These are phyloP conservation scores for Ophioninae sp. DNA, from an alignment of 2,888 invertebrate species.

Conservation along the genomic window DNA sequence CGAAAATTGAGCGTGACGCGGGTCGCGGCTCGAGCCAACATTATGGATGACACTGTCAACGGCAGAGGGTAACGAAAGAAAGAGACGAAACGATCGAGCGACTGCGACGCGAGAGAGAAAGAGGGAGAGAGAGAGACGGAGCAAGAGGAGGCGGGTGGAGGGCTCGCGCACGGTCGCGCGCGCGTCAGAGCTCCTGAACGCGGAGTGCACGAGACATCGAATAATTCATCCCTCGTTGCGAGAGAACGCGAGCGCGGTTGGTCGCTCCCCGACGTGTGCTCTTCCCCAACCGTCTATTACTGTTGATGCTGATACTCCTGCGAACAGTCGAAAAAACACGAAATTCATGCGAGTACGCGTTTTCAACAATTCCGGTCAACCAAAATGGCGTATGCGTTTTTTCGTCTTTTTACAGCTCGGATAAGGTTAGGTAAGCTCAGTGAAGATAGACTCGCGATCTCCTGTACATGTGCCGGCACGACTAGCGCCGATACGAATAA, in stretches of 20 bases:
- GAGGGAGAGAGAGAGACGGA: slow-evolving; percentile 56
- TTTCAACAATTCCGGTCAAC: too few relatives aligned
- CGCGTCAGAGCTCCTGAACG: slow-evolving; percentile 65
- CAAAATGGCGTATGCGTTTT: too few relatives aligned
- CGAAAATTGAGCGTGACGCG: slow-evolving; percentile 52
- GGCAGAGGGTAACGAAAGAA: slow-evolving; percentile 60
- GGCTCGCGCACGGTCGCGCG: slow-evolving; percentile 55
- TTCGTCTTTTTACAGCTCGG: too few relatives aligned
- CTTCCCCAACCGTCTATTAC: neutral
- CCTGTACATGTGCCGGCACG: too few relatives aligned
- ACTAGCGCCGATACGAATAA: too few relatives aligned
- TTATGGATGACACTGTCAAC: slow-evolving; percentile 79
- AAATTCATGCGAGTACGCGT: too few relatives aligned
- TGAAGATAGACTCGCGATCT: too few relatives aligned
- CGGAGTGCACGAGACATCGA: slow-evolving; percentile 77
- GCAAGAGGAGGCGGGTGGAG: slow-evolving; percentile 30
- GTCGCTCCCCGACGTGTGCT: slow-evolving; percentile 50
- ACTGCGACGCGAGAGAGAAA: neutral
- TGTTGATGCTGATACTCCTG: slow-evolving; percentile 18
- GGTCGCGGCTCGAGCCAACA: slow-evolving; percentile 58
- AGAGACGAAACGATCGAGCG: neutral
- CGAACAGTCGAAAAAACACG: neutral
- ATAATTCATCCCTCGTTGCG: slow-evolving; percentile 77
- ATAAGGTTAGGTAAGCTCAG: too few relatives aligned
- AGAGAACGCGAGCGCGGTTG: slow-evolving; percentile 19